Percentiles rank a stretch among this genome's conserved stretches.
These are phyloP conservation scores for Abrostola tripartita DNA, from an alignment of 2,888 invertebrate genomes.

Conservation along the genomic window DNA sequence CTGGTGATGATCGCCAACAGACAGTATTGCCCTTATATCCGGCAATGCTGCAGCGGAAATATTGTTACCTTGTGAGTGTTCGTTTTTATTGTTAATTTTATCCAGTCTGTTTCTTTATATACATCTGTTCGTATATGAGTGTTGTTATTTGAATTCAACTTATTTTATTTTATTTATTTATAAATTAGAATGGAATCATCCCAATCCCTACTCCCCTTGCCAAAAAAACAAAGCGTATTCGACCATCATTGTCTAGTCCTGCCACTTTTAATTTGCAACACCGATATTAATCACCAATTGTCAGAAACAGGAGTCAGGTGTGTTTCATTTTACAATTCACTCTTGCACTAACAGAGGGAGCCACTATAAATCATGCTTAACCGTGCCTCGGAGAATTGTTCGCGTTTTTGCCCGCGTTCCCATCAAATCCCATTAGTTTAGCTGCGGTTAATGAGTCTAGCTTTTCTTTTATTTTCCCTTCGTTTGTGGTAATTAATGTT, in stretches of 20 bases:
- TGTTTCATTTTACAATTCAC: slow-evolving; percentile 55
- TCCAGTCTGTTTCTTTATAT: no score
- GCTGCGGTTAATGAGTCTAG: slow-evolving; percentile 64
- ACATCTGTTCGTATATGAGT: no score
- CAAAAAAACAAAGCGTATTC: not conserved
- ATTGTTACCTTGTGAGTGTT: no score
- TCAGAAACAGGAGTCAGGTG: slow-evolving; percentile 53
- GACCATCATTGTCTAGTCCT: not conserved
- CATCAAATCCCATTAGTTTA: slow-evolving; percentile 61
- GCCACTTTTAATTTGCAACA: slow-evolving; percentile 29
- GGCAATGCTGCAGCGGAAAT: no score
- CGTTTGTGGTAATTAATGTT: slow-evolving; percentile 49
- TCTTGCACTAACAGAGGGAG: slow-evolving; percentile 49
- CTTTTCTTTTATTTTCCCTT: slow-evolving; percentile 55
- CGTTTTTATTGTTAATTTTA: no score
- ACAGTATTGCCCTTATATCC: no score
- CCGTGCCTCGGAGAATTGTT: slow-evolving; percentile 63
- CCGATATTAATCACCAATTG: slow-evolving; percentile 49
- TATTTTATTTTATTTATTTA: no score
- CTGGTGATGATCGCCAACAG: no score
- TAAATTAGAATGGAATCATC: no score
- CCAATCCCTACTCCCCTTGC: not conserved
- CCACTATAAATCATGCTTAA: slow-evolving; percentile 68
- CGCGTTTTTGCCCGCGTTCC: slow-evolving; percentile 67
- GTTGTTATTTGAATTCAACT: no score